A percentile compares a stretch with the other conserved stretches of the same genome.
phyloP scores from a whole-genome alignment of 2,113 vertebrate species.

The Deroptyus accipitrinus region DNA sequence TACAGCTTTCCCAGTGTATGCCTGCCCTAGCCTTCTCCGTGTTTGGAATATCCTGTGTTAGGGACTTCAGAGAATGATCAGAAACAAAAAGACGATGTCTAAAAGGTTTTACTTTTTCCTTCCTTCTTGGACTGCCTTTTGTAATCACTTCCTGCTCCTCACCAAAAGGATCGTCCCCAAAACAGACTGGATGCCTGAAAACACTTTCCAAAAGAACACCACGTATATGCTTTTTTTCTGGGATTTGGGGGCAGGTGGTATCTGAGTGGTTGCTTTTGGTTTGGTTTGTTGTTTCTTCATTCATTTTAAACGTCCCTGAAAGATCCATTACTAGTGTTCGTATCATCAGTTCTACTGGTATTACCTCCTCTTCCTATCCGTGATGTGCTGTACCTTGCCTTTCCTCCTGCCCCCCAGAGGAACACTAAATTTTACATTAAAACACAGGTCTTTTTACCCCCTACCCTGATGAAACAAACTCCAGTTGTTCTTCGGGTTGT shows the following conservation, averaged over 20 bases:
- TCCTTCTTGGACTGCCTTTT: no score
- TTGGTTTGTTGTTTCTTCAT: neutral
- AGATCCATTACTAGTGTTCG: neutral
- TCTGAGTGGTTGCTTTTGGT: neutral
- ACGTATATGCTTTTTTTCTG: fast-evolving
- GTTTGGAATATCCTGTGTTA: neutral
- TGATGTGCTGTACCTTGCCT: no score
- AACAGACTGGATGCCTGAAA: neutral
- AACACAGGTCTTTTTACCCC: no score
- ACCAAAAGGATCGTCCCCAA: neutral
- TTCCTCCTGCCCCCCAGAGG: no score
- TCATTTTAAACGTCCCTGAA: neutral
- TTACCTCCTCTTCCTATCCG: no score
- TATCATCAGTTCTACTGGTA: no score
- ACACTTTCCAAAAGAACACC: neutral
- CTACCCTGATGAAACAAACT: no score
- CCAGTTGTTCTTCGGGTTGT: no score
- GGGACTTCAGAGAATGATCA: neutral
- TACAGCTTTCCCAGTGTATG: neutral
- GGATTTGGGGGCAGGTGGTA: neutral
- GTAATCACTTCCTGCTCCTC: no score
- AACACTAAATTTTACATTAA: no score
- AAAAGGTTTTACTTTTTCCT: no score
- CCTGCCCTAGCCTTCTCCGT: neutral
- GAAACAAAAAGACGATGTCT: no score